Conservation (phyloP, 1,140 invertebrate genomes). For the Pogonus chalceus region DNA sequence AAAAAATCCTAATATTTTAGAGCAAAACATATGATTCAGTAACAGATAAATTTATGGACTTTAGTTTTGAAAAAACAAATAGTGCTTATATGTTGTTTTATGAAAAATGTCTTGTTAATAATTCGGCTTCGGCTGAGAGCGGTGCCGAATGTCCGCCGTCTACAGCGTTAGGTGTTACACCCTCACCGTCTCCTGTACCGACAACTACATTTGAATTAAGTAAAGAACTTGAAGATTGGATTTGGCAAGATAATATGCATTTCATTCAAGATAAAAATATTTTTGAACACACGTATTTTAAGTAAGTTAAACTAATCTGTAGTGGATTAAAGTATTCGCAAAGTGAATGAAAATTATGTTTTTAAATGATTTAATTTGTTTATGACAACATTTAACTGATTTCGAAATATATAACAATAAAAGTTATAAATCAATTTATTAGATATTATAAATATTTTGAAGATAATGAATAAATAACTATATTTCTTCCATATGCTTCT, state of each 20-base stretch:
- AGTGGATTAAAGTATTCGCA: no score
- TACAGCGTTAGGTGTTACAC: constrained; percentile 30
- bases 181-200: constrained; percentile 19
- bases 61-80: constrained; percentile 95
- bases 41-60: constrained; percentile 94
- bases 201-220: constrained; percentile 49
- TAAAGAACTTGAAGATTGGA: constrained; percentile 78
- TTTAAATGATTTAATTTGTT: no score
- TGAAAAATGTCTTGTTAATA: constrained; percentile 53
- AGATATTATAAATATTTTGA: no score
- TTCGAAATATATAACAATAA: no score
- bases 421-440: no score
- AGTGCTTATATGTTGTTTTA: constrained; percentile 97
- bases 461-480: no score
- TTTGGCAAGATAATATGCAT: constrained; percentile 93
- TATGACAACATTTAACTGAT: no score
- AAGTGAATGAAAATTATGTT: no score
- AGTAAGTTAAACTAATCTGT: no score
- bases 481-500: no score
- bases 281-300: constrained; percentile 90
- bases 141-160: constrained; percentile 22
- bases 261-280: constrained; percentile 92
- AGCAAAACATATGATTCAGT: constrained; percentile 94
- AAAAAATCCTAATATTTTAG: constrained; percentile 39
- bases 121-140: neutral